Evolutionary conservation across 1,140 invertebrate species (phyloP), one percentile per base, ranked within the genome.

Genomic region (Drosophila lacertosa): DNA sequence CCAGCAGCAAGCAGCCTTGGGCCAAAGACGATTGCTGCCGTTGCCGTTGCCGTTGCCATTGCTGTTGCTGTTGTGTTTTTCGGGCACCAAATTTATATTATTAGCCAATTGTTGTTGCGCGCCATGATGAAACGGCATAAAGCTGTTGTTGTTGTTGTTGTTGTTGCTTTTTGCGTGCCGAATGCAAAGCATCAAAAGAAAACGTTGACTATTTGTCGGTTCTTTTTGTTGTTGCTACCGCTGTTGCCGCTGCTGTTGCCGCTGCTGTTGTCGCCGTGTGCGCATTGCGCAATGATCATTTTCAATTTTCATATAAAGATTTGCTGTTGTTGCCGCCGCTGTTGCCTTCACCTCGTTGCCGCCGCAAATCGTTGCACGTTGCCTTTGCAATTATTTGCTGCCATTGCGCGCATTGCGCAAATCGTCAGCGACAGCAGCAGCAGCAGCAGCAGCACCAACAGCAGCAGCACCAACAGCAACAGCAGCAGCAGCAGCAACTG

Each of bases 271-370:
- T 67, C 55, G 60, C 45, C 42, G 35, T 42, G 47, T 22, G 44
- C 51, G 37, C 45, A 76, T 76, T 84, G 81, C 74, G 74, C 82
- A 86, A 86, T 86, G 80, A 84, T 81, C 81, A 86, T 86, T 86
- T 86, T 84, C 77, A 84, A 84, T 84, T 84, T 84, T 84, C 81
- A 84, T 84, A 84, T 86, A 84, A 81, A 86, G 57, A 84, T 76
- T 82, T 33, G 55, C 4, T 37, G 51, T 13, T 53, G 63, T 4
- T 59, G 33, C 15, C 22, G 58, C 32, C 32, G 39, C 64, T 74
- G 66, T 76, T 80, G 82, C 81, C 81, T 86, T 86, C 81, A 86
- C 81, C 81, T 88, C 81, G 77, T 86, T 86, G 81, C 77, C 74
- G 77, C 81, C 82, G 77, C 82, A 86, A 86, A 86, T 86, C 77